phyloP scores from a whole-genome alignment of 1,140 invertebrate species.

The Nebria ingens region DNA sequence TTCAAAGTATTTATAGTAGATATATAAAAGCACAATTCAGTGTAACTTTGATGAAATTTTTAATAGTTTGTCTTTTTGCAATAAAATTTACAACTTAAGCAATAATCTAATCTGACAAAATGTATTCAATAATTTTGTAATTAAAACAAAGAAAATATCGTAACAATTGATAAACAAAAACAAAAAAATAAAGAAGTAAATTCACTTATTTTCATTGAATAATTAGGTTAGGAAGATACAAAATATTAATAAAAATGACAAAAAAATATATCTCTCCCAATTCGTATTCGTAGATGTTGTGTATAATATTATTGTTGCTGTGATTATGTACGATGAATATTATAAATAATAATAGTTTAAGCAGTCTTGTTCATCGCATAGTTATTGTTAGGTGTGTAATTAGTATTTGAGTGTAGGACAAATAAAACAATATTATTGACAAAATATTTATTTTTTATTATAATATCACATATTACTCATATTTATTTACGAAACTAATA shows the following conservation, averaged over 20 bases:
- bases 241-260: not conserved
- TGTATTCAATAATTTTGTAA: not conserved
- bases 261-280: too few relatives aligned
- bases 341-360: conserved; percentile 30
- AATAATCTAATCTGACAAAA: conserved; percentile 1
- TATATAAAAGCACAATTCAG: conserved; percentile 2
- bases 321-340: conserved; percentile 30
- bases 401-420: conserved; percentile 37
- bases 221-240: not conserved
- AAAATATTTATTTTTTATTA: too few relatives aligned
- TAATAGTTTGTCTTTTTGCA: conserved; percentile 1
- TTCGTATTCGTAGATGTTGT: conserved; percentile 29
- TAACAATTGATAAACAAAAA: conserved; percentile 11
- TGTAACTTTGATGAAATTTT: not conserved
- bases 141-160: conserved; percentile 5
- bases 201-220: conserved; percentile 10
- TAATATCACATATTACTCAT: too few relatives aligned
- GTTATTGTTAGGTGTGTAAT: conserved; percentile 42
- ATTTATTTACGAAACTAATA: too few relatives aligned
- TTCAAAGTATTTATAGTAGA: conserved; percentile 9
- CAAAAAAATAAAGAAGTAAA: conserved; percentile 5
- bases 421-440: conserved; percentile 15
- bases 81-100: not conserved
- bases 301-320: conserved; percentile 35
- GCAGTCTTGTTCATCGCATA: conserved; percentile 46